Conservation (phyloP, 2,113 vertebrate species). For the Probosciger aterrimus region DNA sequence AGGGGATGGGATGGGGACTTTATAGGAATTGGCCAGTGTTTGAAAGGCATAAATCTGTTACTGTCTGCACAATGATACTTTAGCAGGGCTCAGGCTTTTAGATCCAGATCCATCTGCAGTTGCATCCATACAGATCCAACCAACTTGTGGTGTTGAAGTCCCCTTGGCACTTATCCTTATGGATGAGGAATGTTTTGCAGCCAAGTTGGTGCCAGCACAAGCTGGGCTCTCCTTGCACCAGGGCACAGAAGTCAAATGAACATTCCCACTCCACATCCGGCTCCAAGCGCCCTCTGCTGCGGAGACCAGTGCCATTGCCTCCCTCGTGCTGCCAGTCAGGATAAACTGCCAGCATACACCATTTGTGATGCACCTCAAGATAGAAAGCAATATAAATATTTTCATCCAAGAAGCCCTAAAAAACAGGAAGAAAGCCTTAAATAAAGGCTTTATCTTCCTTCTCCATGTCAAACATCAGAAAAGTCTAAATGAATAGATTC, state of each 20-base stretch:
- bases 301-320: not conserved
- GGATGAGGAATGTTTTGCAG: not conserved
- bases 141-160: not conserved
- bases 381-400: not conserved
- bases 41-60: not conserved
- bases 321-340: fast-evolving
- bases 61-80: not conserved
- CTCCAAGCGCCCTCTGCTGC: not conserved
- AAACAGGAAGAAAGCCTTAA: not conserved
- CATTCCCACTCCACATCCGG: not conserved
- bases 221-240: not conserved
- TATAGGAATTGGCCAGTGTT: not conserved
- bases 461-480: not conserved
- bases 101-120: not conserved
- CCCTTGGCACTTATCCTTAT: not conserved
- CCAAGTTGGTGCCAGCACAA: not conserved
- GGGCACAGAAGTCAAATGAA: not conserved
- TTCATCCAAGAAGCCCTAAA: not conserved
- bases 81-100: not conserved
- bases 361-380: not conserved
- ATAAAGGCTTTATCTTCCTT: not conserved
- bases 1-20: not conserved
- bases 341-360: not conserved
- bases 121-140: not conserved
- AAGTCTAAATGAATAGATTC: not conserved